Conservation (phyloP, 2,113 vertebrate genomes). For the Nannobrachium achirus region DNA sequence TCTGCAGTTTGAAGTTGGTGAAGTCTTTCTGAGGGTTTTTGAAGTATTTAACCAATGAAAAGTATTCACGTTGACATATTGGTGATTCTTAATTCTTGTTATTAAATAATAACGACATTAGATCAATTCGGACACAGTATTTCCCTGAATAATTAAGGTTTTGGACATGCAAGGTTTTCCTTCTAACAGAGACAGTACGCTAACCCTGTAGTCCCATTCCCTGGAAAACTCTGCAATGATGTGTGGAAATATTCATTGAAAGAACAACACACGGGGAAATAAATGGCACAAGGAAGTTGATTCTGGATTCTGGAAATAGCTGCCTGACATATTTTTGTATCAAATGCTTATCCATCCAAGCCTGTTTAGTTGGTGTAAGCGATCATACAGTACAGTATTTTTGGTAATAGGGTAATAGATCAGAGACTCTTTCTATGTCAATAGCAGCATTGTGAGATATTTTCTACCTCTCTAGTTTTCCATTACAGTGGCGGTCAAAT, state of each 20-base stretch:
- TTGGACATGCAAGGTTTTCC: too few species aligned
- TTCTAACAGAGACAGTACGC: too few species aligned
- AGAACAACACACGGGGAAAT: constrained; percentile 49
- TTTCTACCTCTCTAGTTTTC: background rate
- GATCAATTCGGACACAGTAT: too few species aligned
- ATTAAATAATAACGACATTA: too few species aligned
- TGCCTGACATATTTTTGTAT: constrained; percentile 8
- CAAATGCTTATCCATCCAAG: background rate
- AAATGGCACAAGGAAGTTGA: background rate
- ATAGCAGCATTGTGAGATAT: background rate
- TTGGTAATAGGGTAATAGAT: background rate
- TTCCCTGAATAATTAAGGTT: too few species aligned
- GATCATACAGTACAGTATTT: background rate
- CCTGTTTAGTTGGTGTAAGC: constrained; percentile 1
- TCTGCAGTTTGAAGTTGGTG: too few species aligned
- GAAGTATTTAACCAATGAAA: too few species aligned
- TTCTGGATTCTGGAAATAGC: background rate
- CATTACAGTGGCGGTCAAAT: background rate
- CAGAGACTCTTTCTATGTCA: background rate
- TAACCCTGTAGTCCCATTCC: background rate
- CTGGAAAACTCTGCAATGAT: constrained; percentile 38
- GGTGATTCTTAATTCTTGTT: too few species aligned
- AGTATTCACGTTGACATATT: too few species aligned
- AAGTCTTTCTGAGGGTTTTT: too few species aligned
- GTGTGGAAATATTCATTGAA: constrained; percentile 44